Evolutionary conservation across 2,113 vertebrate genomes (phyloP), one percentile per base, ranked within the genome.

Genomic region (Leptosomus discolor): DNA sequence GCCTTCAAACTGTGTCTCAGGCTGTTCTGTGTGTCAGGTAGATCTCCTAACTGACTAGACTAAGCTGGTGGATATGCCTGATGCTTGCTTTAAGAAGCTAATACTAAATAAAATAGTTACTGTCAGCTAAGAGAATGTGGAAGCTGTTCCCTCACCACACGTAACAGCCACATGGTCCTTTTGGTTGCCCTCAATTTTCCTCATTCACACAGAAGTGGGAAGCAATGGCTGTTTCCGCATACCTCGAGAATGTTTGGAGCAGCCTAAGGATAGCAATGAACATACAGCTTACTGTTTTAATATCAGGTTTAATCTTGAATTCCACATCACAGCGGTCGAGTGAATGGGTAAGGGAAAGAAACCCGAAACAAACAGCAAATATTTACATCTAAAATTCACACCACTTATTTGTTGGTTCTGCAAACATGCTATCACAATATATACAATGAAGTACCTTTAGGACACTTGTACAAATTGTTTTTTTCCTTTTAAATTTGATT

Each of bases 381-480:
- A 99, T 99, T 99, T 99, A 99, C 99, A 99, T 98, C 98, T 99
- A 99, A 99, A 99, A 99, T 98, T 99, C 98, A 99, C 99, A 99
- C 98, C 98, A 99, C 98, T 98, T 98, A 99, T 98, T 98, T 94
- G 96, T 97, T 97, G 96, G 94, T 90, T 97, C 96, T 93, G 95
- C 95, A 99, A 98, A 99, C 99, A 99, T 99, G 99, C 99, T 99
- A 99, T 99, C 99, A 99, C 99, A 99, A 99, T 99, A 99, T 99
- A 99, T 99, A 99, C 99, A 99, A 98, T 98, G 98, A 99, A 99
- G 98, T 98, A 99, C 98, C 98, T 98, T 98, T 97, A 99, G 98
- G 99, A 99, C 97, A 98, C 96, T 97, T 94, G 99, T 99, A 99
- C 99, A 99, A 99, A 98, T 98, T 98, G 97, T 98, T 98, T 98